These are phyloP conservation scores for Arothron firmamentum DNA, from an alignment of 2,113 vertebrate genomes.

Conservation along the genomic window DNA sequence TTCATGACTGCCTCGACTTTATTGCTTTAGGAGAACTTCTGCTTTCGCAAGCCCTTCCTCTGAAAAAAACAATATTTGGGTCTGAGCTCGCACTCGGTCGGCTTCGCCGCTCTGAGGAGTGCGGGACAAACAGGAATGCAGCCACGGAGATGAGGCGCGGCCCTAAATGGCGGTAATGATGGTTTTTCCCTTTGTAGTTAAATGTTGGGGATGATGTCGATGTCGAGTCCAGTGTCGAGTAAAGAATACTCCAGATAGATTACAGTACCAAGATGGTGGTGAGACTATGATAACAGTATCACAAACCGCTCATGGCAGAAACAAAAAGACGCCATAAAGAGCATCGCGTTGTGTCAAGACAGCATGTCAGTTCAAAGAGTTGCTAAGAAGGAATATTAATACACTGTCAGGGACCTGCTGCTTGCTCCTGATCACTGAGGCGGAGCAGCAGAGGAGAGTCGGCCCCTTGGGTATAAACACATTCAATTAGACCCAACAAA, in stretches of 20 bases:
- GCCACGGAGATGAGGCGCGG: too few relatives aligned
- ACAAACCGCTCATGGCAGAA: too few relatives aligned
- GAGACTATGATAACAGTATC: too few relatives aligned
- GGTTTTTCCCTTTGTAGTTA: conserved; percentile 1
- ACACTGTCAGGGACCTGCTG: conserved; percentile 1
- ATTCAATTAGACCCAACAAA: conserved; percentile 43
- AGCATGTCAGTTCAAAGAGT: too few relatives aligned
- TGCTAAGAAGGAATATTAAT: too few relatives aligned
- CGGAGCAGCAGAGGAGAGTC: conserved; percentile 13
- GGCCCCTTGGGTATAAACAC: conserved; percentile 21
- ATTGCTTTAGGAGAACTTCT: conserved; percentile 59
- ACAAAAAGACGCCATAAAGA: too few relatives aligned
- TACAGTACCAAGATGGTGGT: too few relatives aligned
- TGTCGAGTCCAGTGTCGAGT: conserved; percentile 15
- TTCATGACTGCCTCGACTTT: conserved; percentile 68
- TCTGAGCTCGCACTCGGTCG: not conserved
- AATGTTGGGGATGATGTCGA: not conserved
- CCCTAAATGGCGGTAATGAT: too few relatives aligned
- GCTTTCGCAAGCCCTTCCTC: conserved; percentile 37
- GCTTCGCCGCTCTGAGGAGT: too few relatives aligned
- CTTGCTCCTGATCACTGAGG: conserved; percentile 34
- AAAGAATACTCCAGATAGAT: conserved; percentile 16
- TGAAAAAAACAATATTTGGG: conserved; percentile 53
- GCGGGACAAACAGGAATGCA: conserved; percentile 7
- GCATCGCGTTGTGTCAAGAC: conserved; percentile 8